These are phyloP conservation scores for Epizoanthus ramosus DNA, from an alignment of 92 coral and sea anemone species.

Conservation along the genomic window DNA sequence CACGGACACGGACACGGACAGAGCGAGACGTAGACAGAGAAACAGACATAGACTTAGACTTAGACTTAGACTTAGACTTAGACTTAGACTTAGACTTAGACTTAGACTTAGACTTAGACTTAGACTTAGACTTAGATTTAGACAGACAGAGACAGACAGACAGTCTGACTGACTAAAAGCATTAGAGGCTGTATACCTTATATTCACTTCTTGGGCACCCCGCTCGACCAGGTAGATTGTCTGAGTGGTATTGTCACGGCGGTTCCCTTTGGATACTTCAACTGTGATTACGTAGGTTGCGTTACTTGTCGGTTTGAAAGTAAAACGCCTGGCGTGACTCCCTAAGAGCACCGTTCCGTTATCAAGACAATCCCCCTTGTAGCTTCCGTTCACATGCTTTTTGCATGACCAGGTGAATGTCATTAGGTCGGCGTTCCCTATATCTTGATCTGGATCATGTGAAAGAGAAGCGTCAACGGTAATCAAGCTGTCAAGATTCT, in stretches of 20 bases:
- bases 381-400: neutral
- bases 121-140: neutral
- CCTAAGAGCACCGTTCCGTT: neutral
- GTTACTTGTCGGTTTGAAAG: neutral
- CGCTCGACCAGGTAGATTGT: neutral
- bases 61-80: neutral
- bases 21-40: too few relatives aligned
- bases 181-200: neutral
- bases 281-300: neutral
- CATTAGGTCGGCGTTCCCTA: neutral
- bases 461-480: neutral
- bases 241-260: neutral
- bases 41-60: too few relatives aligned
- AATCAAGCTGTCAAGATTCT: neutral
- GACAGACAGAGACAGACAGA: neutral
- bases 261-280: neutral
- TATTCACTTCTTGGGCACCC: neutral
- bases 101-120: too few relatives aligned
- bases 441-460: neutral
- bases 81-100: neutral
- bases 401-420: neutral
- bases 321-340: neutral
- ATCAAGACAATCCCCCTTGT: neutral
- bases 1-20: too few relatives aligned
- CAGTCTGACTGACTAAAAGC: neutral